A percentile compares a stretch with the other conserved stretches of the same genome.
These are phyloP conservation scores for Dryadula phaetusa DNA, from an alignment of 2,888 invertebrate genomes.

Conservation along the genomic window DNA sequence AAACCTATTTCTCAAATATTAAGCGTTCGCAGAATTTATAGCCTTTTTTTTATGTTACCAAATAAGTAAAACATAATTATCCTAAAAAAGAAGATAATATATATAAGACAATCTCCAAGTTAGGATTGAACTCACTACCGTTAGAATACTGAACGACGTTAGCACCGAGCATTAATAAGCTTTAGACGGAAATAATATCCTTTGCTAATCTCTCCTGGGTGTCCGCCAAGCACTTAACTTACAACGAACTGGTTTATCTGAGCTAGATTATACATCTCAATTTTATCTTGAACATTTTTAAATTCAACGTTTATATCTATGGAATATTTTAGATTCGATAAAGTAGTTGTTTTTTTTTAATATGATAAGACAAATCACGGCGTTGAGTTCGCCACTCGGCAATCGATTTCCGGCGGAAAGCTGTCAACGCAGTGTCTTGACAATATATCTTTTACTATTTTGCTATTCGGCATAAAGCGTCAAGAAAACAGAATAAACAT, in stretches of 20 bases:
- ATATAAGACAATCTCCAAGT: neutral
- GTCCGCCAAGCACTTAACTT: conserved; percentile 43
- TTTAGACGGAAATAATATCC: conserved; percentile 32
- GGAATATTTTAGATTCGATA: neutral
- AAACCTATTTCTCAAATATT: too few relatives aligned
- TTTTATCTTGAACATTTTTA: conserved; percentile 14
- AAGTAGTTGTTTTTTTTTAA: too few relatives aligned
- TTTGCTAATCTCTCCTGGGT: conserved; percentile 45
- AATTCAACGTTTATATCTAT: neutral
- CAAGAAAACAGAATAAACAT: too few relatives aligned
- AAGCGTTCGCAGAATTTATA: too few relatives aligned
- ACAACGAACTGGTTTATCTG: conserved; percentile 37
- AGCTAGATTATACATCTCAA: conserved; percentile 37
- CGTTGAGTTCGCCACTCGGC: too few relatives aligned
- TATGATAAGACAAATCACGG: too few relatives aligned
- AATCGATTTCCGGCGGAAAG: too few relatives aligned
- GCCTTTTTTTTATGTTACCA: too few relatives aligned
- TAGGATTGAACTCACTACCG: neutral
- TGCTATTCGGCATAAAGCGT: too few relatives aligned
- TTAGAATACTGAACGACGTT: neutral
- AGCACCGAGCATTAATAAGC: conserved; percentile 9
- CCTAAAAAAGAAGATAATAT: neutral
- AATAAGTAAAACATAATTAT: too few relatives aligned
- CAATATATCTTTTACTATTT: too few relatives aligned
- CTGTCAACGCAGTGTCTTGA: too few relatives aligned